Percentiles rank a stretch among this genome's conserved stretches.
Conservation (phyloP, 2,888 invertebrate genomes). For the Hirtodrosophila confusa region DNA sequence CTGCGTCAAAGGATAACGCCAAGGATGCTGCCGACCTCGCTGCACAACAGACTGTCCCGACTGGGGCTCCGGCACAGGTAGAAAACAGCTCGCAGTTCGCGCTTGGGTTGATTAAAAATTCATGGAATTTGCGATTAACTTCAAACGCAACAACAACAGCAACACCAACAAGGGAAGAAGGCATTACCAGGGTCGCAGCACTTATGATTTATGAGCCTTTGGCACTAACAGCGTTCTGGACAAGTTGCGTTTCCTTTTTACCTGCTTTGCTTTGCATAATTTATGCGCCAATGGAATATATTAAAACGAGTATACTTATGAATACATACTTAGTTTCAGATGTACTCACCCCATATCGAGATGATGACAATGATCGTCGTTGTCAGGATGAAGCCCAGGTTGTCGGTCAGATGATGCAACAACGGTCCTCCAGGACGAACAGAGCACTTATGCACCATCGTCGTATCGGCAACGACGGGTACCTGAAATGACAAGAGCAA, state of each 20-base stretch:
- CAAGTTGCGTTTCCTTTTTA: constrained; percentile 4
- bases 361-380: constrained; percentile 72
- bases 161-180: constrained; percentile 5
- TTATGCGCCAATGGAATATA: constrained; percentile 45
- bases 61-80: constrained; percentile 14
- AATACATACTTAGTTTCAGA: constrained; percentile 4
- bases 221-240: constrained; percentile 27
- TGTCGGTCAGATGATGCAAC: constrained; percentile 77
- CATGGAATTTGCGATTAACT: constrained; percentile 72
- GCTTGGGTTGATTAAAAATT: constrained; percentile 64
- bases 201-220: constrained; percentile 60
- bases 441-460: constrained; percentile 74
- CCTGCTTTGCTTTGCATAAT: constrained; percentile 37
- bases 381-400: constrained; percentile 80
- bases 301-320: constrained; percentile 17
- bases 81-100: constrained; percentile 15
- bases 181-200: constrained; percentile 22
- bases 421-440: constrained; percentile 67
- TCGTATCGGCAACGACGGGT: constrained; percentile 74
- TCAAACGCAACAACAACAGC: constrained; percentile 38
- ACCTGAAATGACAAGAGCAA: constrained; percentile 71
- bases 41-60: constrained; percentile 6
- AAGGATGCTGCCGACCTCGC: constrained; percentile 23
- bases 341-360: constrained; percentile 81
- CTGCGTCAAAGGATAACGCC: constrained; percentile 66